Evolutionary conservation across 35 echinoderm and acorn worm species (phyloP).

Genomic region (Acanthaster planci): DNA sequence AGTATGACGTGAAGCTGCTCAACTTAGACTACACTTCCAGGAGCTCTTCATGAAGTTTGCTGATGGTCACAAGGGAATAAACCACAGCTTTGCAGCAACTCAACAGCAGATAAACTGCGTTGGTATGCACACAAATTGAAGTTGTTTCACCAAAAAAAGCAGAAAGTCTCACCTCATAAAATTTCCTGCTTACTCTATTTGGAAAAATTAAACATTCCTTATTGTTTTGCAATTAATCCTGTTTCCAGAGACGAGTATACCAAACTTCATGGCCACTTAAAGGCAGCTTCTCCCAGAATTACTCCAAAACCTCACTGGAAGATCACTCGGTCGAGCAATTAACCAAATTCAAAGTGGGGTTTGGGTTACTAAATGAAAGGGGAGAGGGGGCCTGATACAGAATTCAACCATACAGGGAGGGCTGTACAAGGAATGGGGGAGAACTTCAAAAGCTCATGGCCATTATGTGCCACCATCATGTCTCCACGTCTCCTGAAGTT

Average conservation of each 20-base stretch:
- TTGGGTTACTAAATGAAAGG: background rate
- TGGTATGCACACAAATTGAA: too few relatives aligned
- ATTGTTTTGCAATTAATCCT: too few relatives aligned
- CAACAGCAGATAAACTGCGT: too few relatives aligned
- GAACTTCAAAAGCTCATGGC: background rate
- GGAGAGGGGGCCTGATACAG: too few relatives aligned
- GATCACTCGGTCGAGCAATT: background rate
- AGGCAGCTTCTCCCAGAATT: too few relatives aligned
- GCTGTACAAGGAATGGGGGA: background rate
- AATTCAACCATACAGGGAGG: background rate
- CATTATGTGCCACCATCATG: background rate
- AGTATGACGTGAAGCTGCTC: background rate
- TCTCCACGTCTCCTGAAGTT: slow-evolving; percentile 1
- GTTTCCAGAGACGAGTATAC: too few relatives aligned
- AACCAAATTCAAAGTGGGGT: background rate
- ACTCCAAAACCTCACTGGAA: background rate
- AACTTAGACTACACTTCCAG: background rate
- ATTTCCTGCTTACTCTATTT: too few relatives aligned
- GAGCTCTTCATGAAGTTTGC: background rate
- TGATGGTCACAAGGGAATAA: background rate
- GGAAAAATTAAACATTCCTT: too few relatives aligned
- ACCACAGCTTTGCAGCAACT: background rate
- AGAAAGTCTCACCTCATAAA: too few relatives aligned
- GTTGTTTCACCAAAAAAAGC: too few relatives aligned
- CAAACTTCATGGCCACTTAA: too few relatives aligned